Percentiles rank a stretch among this genome's conserved stretches.
These are phyloP conservation scores for Amaurobius ferox DNA, from an alignment of 2,888 invertebrate species.

Conservation along the genomic window DNA sequence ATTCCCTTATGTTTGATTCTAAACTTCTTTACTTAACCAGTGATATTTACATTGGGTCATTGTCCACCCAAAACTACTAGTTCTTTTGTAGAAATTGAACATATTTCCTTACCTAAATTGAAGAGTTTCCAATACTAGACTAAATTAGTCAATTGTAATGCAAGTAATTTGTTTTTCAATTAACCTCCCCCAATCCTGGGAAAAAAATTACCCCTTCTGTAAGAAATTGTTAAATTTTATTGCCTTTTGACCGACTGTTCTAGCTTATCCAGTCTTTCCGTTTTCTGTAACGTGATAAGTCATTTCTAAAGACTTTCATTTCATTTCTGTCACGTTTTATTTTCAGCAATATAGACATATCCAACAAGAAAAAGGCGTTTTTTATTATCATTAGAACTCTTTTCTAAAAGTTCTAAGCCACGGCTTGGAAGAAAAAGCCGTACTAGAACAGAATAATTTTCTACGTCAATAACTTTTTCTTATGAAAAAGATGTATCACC, in stretches of 20 bases:
- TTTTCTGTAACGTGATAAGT: constrained; percentile 11
- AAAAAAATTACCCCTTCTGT: too few relatives aligned
- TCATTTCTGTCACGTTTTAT: constrained; percentile 17
- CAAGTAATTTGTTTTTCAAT: too few relatives aligned
- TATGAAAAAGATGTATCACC: constrained; percentile 4
- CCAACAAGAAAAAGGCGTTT: neutral
- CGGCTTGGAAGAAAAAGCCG: neutral
- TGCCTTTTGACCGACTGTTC: neutral
- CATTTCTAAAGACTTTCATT: constrained; percentile 15
- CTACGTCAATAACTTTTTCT: constrained; percentile 5
- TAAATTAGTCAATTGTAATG: too few relatives aligned
- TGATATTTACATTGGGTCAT: too few relatives aligned
- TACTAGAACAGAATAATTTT: neutral
- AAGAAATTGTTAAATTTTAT: constrained; percentile 1
- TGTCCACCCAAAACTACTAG: too few relatives aligned
- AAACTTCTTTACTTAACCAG: too few relatives aligned
- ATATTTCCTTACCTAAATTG: too few relatives aligned
- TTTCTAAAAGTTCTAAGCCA: neutral
- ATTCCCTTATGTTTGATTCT: too few relatives aligned
- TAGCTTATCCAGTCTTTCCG: neutral
- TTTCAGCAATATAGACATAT: constrained; percentile 3
- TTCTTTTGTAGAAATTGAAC: too few relatives aligned
- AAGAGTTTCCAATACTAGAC: too few relatives aligned
- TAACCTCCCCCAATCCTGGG: too few relatives aligned
- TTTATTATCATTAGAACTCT: constrained; percentile 1